Evolutionary conservation across 2,888 invertebrate genomes (phyloP).

Genomic region (Deroplatys truncata): DNA sequence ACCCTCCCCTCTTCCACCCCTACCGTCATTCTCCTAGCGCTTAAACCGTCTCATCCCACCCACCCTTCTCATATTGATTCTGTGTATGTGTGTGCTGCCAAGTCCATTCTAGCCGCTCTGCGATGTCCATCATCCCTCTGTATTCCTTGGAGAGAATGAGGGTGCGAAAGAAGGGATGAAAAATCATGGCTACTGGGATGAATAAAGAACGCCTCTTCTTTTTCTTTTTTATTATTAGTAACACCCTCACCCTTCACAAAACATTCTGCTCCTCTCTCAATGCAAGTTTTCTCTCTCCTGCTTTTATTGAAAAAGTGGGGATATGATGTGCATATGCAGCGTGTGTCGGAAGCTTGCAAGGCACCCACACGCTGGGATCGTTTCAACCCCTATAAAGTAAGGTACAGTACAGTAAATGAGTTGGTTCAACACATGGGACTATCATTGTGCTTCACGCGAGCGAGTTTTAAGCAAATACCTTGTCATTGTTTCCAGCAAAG

Average conservation of each 20-base stretch:
- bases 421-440: neutral
- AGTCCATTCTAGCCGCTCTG: neutral
- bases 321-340: conserved; percentile 7
- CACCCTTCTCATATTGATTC: conserved; percentile 8
- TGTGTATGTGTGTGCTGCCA: neutral
- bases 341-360: neutral
- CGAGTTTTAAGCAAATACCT: too few relatives aligned
- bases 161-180: conserved; percentile 1
- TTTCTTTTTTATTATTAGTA: neutral
- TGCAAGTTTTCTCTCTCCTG: neutral
- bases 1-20: neutral
- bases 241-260: conserved; percentile 1
- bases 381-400: neutral
- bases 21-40: neutral
- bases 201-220: conserved; percentile 5
- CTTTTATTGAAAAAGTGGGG: conserved; percentile 3
- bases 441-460: too few relatives aligned
- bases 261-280: neutral
- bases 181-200: conserved; percentile 16
- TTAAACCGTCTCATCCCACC: neutral
- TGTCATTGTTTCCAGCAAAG: too few relatives aligned
- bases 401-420: neutral
- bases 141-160: neutral
- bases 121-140: conserved; percentile 9
- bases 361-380: neutral